These are phyloP conservation scores for Falcaria lacertinaria DNA, from an alignment of 2,888 invertebrate species.

Conservation along the genomic window DNA sequence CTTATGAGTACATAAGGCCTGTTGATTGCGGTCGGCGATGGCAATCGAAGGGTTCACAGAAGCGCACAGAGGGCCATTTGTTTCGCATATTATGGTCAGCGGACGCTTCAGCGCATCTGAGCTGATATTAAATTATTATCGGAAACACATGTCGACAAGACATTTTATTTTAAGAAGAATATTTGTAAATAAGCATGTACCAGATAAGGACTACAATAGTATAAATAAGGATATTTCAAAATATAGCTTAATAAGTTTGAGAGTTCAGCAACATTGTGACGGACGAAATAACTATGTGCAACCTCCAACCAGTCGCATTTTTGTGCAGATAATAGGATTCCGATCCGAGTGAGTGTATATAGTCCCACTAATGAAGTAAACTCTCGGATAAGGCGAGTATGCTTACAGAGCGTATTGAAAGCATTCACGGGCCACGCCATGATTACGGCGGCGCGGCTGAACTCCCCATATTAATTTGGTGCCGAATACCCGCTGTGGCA, in stretches of 20 bases:
- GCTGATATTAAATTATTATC: slow-evolving; percentile 72
- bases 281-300: not conserved
- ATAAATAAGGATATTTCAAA: too few species aligned
- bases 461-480: slow-evolving; percentile 48
- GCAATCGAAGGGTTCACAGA: slow-evolving; percentile 67
- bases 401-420: slow-evolving; percentile 27
- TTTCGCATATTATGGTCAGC: slow-evolving; percentile 53
- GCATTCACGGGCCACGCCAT: slow-evolving; percentile 25
- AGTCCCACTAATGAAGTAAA: slow-evolving; percentile 13
- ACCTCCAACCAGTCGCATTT: not conserved
- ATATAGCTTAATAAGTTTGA: too few species aligned
- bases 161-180: not conserved
- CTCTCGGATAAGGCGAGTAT: slow-evolving; percentile 18
- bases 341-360: slow-evolving; percentile 4
- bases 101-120: slow-evolving; percentile 30
- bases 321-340: slow-evolving; percentile 5
- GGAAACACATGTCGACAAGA: slow-evolving; percentile 54
- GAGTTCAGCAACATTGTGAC: too few species aligned
- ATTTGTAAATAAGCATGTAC: not conserved
- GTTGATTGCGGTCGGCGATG: slow-evolving; percentile 42
- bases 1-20: slow-evolving; percentile 49
- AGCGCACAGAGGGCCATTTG: slow-evolving; percentile 65
- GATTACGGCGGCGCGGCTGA: slow-evolving; percentile 19
- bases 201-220: too few species aligned
- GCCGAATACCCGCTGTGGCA: slow-evolving; percentile 41